phyloP scores from a whole-genome alignment of 2,797 vertebrate genomes.

The Leuciscus waleckii region DNA sequence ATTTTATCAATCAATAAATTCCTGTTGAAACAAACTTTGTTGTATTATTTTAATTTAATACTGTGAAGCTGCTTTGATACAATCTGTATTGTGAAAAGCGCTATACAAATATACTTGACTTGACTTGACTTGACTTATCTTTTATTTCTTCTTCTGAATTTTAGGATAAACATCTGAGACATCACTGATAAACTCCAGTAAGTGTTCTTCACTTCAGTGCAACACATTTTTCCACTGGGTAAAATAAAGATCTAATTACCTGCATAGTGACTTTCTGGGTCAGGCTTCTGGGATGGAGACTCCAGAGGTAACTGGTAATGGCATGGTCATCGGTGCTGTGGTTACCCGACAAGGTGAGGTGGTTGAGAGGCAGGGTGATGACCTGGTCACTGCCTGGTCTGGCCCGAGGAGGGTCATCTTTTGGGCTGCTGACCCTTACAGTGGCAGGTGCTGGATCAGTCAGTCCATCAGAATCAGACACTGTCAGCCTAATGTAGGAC shows the following conservation, averaged over 20 bases:
- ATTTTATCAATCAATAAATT: too few relatives aligned
- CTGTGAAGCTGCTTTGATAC: too few relatives aligned
- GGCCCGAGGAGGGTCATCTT: constrained; percentile 73
- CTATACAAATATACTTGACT: too few relatives aligned
- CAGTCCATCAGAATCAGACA: constrained; percentile 62
- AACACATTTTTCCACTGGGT: not conserved
- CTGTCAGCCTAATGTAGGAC: constrained; percentile 60
- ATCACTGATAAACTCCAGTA: not conserved
- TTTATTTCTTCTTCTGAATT: too few relatives aligned
- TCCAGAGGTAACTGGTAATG: constrained; percentile 82
- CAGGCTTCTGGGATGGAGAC: constrained; percentile 74
- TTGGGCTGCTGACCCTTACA: constrained; percentile 52
- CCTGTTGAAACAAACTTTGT: too few relatives aligned
- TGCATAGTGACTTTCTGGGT: constrained; percentile 77
- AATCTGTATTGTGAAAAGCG: too few relatives aligned
- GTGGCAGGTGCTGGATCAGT: constrained; percentile 62
- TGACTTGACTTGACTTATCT: too few relatives aligned
- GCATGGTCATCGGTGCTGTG: constrained; percentile 80
- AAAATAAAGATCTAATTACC: constrained; percentile 65
- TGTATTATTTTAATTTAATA: too few relatives aligned
- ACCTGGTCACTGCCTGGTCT: constrained; percentile 78
- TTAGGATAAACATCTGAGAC: too few relatives aligned
- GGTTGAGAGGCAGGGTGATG: constrained; percentile 78
- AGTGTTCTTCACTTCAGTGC: not conserved
- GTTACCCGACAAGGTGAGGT: constrained; percentile 79